Base-by-base conservation (phyloP, 2,113 vertebrate genomes). In the Pithys albifrons region DNA sequence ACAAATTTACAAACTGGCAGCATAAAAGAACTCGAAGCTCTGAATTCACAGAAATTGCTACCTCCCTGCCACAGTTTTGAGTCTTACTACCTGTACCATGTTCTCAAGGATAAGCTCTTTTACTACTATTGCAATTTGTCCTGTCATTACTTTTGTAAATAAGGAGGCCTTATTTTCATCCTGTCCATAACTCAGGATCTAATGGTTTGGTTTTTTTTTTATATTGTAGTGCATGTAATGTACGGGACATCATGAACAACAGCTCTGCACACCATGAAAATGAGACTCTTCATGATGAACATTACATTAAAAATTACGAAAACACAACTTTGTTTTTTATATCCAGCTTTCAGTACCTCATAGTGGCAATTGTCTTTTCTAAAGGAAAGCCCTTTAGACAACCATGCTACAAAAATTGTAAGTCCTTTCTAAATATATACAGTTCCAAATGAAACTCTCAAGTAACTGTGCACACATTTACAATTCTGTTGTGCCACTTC, bases 361-460 rank as follows among this genome's bases (percentile, higher is more conserved):
- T 99, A 72, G 98, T 99, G 76, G 99, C 99, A 58, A 93, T 99
- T 43, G 98, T 99, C 89, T 99, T 99, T 98, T 99, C 99, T 93
- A 99, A 99, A 98, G 99, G 99, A 95, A 99, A 99, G 97, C 99
- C 99, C 52, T 99, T 99, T 96, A 98, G 99, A 91, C 99, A 99
- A 93, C 99, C 99, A 19, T 99, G 98, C 98, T 99, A 99, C 98
- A 99, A 98, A 95, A 99, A 99, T 72, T 98, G 99, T 99, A 98
- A 97, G 99, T 96, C 6, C 41, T 66, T 91, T 73, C 22, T 70
- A 87, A 11, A 9, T 81, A 3, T 37, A 7, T 69, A 12, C 20
- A 33, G 9, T 61, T 89, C 19, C 22, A 85, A 64, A 46, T 85
- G 49, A 70, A 85, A 45, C 31, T 71, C 28, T 18, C 20, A 31